Evolutionary conservation across 2,797 vertebrate species (phyloP), one percentile per base, ranked within the genome.

Genomic region (Chaetophractus vellerosus): DNA sequence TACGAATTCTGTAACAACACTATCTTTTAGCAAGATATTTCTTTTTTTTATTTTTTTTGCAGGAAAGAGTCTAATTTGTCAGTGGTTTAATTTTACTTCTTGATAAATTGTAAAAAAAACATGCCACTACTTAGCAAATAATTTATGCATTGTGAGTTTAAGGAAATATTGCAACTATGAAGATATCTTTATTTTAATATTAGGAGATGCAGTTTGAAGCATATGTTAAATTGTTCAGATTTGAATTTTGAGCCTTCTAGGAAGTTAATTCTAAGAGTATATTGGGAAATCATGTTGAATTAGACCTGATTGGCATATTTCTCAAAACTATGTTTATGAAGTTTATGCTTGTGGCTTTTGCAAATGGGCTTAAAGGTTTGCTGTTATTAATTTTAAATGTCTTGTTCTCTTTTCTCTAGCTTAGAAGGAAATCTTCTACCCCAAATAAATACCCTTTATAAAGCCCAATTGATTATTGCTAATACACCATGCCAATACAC

Each of bases 61-160:
- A 59, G 9, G 82, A 75, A 80, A 66, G 9, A 74, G 28, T 64
- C 68, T 82, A 69, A 82, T 82, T 83, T 83, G 38, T 83, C 36
- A 59, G 9, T 52, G 57, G 23, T 74, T 80, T 82, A 81, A 66
- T 64, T 66, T 48, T 82, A 36, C 14, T 50, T 75, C 36, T 81
- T 41, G 45, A 48, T 63, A 82, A 93, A 74, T 81, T 55, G 48
- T 21, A 72, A 88, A 45, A 45, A 79, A 31, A 63, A n/a, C 33
- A 57, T 19, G 28, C 6, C 28, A 85, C 52, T 52, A 82, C 57
- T 71, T 88, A 68, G 28, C 61, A 72, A 71, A 26, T 71, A 72
- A 75, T 48, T 88, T 76, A 76, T 83, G 41, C 68, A 83, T 28
- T 75, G 38, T 75, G 50, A 75, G 33, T 88, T 75, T 76, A 59